Conservation (phyloP, 2,113 vertebrate species). For the Panthera tigris region DNA sequence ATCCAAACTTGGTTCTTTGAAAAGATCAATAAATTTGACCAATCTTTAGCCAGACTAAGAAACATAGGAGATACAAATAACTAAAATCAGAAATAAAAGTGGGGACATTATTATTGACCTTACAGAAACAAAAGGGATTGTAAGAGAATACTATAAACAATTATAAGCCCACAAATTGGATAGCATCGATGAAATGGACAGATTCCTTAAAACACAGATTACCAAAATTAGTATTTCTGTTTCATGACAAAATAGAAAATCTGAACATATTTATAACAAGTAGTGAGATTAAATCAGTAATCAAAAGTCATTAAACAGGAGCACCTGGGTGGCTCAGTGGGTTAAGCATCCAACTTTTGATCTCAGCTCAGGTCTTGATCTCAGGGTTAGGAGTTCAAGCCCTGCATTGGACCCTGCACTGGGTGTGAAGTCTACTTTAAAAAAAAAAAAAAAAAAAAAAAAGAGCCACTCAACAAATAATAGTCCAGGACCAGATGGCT, state of each 20-base stretch:
- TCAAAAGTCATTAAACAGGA: not conserved
- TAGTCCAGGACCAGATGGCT: not conserved
- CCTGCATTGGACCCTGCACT: too few species aligned
- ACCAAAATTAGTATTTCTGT: not conserved
- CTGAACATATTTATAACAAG: not conserved
- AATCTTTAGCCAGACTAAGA: not conserved
- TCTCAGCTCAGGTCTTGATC: too few species aligned
- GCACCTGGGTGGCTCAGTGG: too few species aligned
- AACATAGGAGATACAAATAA: not conserved
- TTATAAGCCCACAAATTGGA: not conserved
- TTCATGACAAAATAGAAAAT: conserved; percentile 5
- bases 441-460: too few species aligned
- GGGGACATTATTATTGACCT: not conserved
- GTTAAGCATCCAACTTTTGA: too few species aligned
- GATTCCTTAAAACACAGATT: not conserved
- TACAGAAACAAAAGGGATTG: conserved; percentile 13
- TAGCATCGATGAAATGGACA: not conserved
- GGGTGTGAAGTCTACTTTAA: too few species aligned
- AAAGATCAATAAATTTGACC: not conserved
- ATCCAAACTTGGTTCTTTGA: not conserved
- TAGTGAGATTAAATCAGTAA: not conserved
- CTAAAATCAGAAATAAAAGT: conserved; percentile 31
- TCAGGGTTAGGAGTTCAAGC: too few species aligned
- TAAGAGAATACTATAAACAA: not conserved
- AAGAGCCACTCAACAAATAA: not conserved